These are phyloP conservation scores for Zeus faber DNA, from an alignment of 2,113 vertebrate genomes.

Conservation along the genomic window DNA sequence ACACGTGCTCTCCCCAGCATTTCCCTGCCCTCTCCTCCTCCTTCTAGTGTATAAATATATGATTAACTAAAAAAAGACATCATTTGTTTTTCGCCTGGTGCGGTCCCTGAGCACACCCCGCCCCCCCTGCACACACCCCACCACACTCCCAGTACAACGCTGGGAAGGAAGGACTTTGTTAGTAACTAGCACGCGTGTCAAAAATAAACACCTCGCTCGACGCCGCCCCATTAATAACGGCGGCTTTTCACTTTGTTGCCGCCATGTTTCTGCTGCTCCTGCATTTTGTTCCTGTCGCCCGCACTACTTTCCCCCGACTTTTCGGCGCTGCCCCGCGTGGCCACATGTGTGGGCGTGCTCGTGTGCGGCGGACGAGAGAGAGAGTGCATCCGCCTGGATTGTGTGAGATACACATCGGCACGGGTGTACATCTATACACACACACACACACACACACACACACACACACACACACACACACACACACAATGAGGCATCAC, in stretches of 20 bases:
- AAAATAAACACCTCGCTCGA: conserved; percentile 69
- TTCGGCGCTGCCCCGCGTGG: no score
- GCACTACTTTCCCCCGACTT: no score
- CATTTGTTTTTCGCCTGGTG: conserved; percentile 52
- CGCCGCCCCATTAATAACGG: conserved; percentile 71
- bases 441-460: not conserved
- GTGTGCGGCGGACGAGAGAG: no score
- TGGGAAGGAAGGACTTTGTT: conserved; percentile 57
- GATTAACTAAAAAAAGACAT: conserved; percentile 64
- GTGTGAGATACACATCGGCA: conserved; percentile 13
- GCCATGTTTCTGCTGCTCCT: conserved; percentile 68
- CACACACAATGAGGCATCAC: no score
- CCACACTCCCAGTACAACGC: conserved; percentile 56
- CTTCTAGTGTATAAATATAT: conserved; percentile 53
- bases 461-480: conserved; percentile 3
- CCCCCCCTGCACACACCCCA: no score
- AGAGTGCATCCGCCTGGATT: conserved; percentile 11
- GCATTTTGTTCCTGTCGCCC: conserved; percentile 56
- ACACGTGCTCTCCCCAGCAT: conserved; percentile 7
- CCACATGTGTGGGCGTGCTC: conserved; percentile 17
- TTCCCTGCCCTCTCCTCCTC: conserved; percentile 6
- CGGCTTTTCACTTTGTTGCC: conserved; percentile 54
- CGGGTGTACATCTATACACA: not conserved
- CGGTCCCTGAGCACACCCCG: conserved; percentile 55
- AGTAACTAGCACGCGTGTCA: conserved; percentile 73